Evolutionary conservation across 1,140 invertebrate species (phyloP).

Genomic region (Eubasilissa regina): DNA sequence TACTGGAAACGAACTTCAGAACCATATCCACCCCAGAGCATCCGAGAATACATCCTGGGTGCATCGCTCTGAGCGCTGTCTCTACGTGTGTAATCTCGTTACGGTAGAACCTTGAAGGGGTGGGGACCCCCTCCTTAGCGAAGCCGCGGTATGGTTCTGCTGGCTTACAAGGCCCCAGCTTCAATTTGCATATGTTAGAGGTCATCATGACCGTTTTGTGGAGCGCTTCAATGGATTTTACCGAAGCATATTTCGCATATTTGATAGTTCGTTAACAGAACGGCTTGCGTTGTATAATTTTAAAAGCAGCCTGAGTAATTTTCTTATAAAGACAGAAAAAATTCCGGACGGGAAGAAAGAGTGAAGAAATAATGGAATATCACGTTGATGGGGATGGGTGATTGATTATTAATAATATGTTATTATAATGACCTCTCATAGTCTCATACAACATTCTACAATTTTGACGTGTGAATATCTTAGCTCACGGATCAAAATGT

Average conservation of each 20-base stretch:
- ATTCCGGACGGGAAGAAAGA: too few species aligned
- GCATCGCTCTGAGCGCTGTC: slow-evolving; percentile 20
- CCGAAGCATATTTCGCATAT: background rate
- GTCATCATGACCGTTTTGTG: background rate
- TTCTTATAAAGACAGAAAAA: too few species aligned
- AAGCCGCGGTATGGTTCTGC: background rate
- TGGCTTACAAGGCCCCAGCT: background rate
- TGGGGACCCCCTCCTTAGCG: background rate
- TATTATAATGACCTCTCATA: too few species aligned
- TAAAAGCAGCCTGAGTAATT: background rate
- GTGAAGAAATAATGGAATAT: too few species aligned
- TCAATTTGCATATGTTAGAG: slow-evolving; percentile 14
- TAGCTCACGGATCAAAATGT: too few species aligned
- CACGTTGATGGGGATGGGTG: too few species aligned
- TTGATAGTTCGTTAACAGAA: background rate
- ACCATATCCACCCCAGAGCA: background rate
- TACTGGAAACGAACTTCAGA: background rate
- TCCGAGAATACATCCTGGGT: background rate
- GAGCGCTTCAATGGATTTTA: slow-evolving; percentile 7
- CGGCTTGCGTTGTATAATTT: background rate
- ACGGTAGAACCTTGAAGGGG: too few species aligned
- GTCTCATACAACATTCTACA: too few species aligned
- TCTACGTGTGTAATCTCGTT: slow-evolving; percentile 34
- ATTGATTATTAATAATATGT: too few species aligned
- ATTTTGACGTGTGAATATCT: too few species aligned